Evolutionary conservation across 2,797 vertebrate genomes (phyloP).

Genomic region (Meda fulgida): DNA sequence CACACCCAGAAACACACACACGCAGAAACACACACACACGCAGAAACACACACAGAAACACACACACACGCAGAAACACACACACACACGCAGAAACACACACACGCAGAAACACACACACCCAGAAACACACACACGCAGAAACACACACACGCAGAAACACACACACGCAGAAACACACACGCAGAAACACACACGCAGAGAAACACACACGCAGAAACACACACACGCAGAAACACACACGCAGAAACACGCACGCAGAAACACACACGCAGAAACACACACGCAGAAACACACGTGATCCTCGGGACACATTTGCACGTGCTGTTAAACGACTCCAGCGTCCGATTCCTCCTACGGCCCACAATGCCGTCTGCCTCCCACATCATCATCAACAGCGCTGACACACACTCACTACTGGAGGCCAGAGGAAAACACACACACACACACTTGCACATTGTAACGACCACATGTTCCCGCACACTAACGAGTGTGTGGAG

Average conservation of each 20-base stretch:
- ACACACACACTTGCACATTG: background rate
- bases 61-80: too few species aligned
- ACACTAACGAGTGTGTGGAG: background rate
- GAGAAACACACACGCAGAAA: background rate
- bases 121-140: background rate
- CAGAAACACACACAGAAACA: too few species aligned
- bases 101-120: too few species aligned
- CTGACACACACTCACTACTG: slow-evolving; percentile 1
- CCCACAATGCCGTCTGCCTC: slow-evolving; percentile 28
- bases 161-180: too few species aligned
- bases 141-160: too few species aligned
- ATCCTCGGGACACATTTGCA: background rate
- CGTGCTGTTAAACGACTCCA: background rate
- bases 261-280: background rate
- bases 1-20: too few species aligned
- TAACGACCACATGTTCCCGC: background rate
- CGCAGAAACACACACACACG: too few species aligned
- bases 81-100: too few species aligned
- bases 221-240: background rate
- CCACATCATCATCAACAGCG: background rate
- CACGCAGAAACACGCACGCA: too few species aligned
- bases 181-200: too few species aligned
- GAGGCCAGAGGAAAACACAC: slow-evolving; percentile 4
- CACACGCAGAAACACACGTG: slow-evolving; percentile 4
- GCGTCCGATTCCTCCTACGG: background rate